Conservation (phyloP, 2,888 invertebrate genomes). For the Cordilura impudica region DNA sequence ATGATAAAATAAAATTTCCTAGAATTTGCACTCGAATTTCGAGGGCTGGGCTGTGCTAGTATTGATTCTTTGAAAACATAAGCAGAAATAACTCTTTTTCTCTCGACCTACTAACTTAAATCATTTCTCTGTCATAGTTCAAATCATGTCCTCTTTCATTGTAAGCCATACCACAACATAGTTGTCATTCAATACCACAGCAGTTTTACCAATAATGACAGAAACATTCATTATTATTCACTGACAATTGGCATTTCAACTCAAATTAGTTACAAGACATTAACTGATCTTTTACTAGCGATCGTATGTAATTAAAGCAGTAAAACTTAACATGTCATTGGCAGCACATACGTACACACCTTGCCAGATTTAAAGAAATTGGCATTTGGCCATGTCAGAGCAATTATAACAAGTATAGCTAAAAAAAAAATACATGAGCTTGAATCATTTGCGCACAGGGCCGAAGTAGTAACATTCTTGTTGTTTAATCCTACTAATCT, state of each 20-base stretch:
- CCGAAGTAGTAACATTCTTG: slow-evolving; percentile 22
- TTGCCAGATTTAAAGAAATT: slow-evolving; percentile 40
- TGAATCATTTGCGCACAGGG: slow-evolving; percentile 32
- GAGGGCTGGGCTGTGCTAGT: no score
- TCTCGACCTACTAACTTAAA: no score
- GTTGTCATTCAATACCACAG: background rate
- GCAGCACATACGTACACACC: slow-evolving; percentile 36
- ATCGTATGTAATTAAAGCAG: slow-evolving; percentile 56
- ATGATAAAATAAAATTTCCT: no score
- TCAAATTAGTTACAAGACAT: slow-evolving; percentile 66
- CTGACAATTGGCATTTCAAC: slow-evolving; percentile 65
- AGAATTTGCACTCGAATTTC: no score
- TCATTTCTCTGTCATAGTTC: no score
- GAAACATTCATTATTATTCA: slow-evolving; percentile 57
- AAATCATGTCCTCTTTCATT: no score
- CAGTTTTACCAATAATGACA: slow-evolving; percentile 43
- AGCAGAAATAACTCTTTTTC: no score
- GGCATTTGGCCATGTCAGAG: slow-evolving; percentile 61
- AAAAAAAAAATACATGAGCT: background rate
- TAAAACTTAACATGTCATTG: slow-evolving; percentile 49
- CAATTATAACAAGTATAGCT: slow-evolving; percentile 60
- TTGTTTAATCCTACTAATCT: slow-evolving; percentile 52
- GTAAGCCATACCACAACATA: no score
- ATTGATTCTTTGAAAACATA: no score
- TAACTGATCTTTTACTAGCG: slow-evolving; percentile 62